Conservation (phyloP, 53 echinoderm and acorn worm species). For the Patiria pectinifera region DNA sequence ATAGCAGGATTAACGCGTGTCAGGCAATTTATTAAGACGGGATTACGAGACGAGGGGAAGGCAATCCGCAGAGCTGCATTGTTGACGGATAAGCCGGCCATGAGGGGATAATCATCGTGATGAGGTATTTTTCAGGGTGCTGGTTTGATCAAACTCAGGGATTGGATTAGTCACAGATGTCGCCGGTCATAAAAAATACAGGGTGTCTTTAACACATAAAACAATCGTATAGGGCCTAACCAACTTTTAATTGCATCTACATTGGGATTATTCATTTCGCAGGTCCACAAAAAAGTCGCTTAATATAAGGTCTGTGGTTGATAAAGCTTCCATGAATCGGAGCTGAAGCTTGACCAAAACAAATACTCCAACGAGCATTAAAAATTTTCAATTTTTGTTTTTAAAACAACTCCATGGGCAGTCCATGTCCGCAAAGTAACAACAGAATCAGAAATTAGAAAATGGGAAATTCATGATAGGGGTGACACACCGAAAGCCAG, state of each 20-base stretch:
- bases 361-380: no score
- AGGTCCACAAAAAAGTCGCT: neutral
- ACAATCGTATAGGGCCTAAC: neutral
- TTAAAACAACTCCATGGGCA: no score
- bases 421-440: no score
- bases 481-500: no score
- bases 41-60: neutral
- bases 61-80: slow-evolving; percentile 11
- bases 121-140: slow-evolving; percentile 2
- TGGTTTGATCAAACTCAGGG: slow-evolving; percentile 3
- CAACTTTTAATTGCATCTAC: neutral
- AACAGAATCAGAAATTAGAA: no score
- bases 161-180: neutral
- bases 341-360: no score
- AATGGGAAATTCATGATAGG: no score
- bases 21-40: slow-evolving; percentile 28
- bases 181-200: neutral
- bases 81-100: slow-evolving; percentile 57
- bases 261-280: neutral
- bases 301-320: no score
- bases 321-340: no score
- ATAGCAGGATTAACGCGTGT: slow-evolving; percentile 33
- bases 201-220: neutral
- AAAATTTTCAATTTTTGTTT: no score
- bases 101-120: slow-evolving; percentile 2